These are phyloP conservation scores for Helicoverpa zea DNA, from an alignment of 1,140 invertebrate species.

Conservation along the genomic window DNA sequence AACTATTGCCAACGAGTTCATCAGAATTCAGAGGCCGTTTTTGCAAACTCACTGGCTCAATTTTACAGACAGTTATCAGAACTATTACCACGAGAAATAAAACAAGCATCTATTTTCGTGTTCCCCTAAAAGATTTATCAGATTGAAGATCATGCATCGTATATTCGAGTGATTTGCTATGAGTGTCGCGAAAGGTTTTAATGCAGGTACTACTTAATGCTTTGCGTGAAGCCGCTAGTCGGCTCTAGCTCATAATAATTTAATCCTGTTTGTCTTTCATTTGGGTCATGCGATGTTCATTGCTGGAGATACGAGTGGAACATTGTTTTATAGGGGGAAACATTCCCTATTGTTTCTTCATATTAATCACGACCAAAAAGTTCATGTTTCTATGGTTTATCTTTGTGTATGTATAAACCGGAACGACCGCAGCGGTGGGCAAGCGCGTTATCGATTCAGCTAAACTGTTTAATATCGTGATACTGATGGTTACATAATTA, in stretches of 20 bases:
- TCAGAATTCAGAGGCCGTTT: too few relatives aligned
- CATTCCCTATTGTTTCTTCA: not conserved
- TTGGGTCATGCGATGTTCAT: slow-evolving; percentile 14
- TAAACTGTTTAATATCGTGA: slow-evolving; percentile 37
- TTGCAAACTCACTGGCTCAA: too few relatives aligned
- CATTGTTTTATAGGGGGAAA: not conserved
- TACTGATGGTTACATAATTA: slow-evolving; percentile 30
- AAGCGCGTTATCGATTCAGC: slow-evolving; percentile 27
- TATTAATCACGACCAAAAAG: too few relatives aligned
- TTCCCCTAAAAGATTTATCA: too few relatives aligned
- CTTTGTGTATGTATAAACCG: not conserved
- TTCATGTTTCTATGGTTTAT: not conserved
- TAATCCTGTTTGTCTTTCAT: slow-evolving; percentile 33
- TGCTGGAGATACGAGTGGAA: not conserved
- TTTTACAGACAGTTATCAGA: too few relatives aligned
- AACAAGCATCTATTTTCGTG: too few relatives aligned
- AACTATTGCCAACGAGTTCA: too few relatives aligned
- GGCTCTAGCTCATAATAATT: slow-evolving; percentile 11
- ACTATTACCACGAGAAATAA: too few relatives aligned
- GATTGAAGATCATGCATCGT: not conserved
- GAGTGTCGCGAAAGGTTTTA: not conserved
- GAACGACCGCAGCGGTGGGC: not conserved
- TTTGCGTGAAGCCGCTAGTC: slow-evolving; percentile 28
- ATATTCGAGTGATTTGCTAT: not conserved
- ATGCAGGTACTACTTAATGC: not conserved